Base-by-base conservation (phyloP, 2,888 invertebrate genomes). In the Strigamia crassipes region DNA sequence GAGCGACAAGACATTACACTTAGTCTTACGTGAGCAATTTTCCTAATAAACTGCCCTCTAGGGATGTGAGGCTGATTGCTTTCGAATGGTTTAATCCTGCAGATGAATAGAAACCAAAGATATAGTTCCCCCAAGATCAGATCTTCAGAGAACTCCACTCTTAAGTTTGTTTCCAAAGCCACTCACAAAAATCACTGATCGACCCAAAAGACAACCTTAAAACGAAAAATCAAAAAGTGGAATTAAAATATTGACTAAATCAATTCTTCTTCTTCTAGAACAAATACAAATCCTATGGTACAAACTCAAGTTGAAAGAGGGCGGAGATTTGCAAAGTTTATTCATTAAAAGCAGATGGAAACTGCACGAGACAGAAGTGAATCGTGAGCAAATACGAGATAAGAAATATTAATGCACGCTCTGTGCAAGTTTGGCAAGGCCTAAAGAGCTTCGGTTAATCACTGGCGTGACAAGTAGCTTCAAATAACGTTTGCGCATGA, bases 21-120 rank as follows among this genome's bases (percentile, higher is more conserved):
- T 73, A 73, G 73, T 73, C 73, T 73, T 73, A 73, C 73, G 73
- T n/a, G 73, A 31, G 73, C 73, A 73, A 73, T 73, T 73, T 73
- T 31, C 73, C 23, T 73, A 73, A 73, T 73, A 73, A 73, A 73
- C 73, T 73, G 73, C 73, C 73, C 73, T 73, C 73, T 73, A 27
- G 73, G 73, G 73, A 31, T 12, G 73, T 31, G 4, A 15, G 27
- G 73, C n/a, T 73, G 73, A 73, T 73, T 73, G 73, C 73, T 73
- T 73, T 73, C 73, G 73, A 73, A 73, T 73, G 27, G 73, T 73
- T 73, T 73, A 73, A 73, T 73, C 73, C 73, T 31, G 12, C 73
- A 73, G 73, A 73, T 73, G 73, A 73, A 73, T 73, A 27, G 73
- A 73, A 73, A 73, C 27, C 73, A 73, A 73, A 73, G 73, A 73